Conservation (phyloP, 2,797 vertebrate species). For the Poliocrania exsul region DNA sequence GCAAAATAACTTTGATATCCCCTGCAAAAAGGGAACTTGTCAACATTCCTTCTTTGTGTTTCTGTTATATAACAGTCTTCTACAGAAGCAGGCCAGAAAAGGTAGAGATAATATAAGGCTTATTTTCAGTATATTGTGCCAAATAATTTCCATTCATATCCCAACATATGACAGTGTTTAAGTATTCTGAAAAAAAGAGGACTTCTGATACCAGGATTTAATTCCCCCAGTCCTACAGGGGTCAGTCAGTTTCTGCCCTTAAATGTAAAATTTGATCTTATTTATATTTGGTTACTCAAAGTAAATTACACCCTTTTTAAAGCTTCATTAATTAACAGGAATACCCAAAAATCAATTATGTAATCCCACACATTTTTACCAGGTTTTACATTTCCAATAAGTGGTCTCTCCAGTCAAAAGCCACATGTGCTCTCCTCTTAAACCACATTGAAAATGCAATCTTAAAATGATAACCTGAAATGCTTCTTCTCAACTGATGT, state of each 20-base stretch:
- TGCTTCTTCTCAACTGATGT: not conserved
- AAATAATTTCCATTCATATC: not conserved
- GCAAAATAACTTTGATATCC: not conserved
- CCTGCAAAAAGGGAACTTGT: not conserved
- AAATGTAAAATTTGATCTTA: not conserved
- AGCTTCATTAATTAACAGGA: not conserved
- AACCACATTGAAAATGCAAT: not conserved
- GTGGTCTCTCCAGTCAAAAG: not conserved
- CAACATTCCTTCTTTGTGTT: not conserved
- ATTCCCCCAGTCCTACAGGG: not conserved
- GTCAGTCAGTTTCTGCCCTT: not conserved
- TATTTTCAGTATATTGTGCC: not conserved
- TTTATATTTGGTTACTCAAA: not conserved
- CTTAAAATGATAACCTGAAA: constrained; percentile 1
- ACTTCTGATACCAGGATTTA: not conserved
- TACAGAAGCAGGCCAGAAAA: not conserved
- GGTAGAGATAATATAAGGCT: not conserved
- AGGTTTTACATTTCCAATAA: not conserved
- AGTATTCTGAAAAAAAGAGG: not conserved
- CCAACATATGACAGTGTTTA: not conserved
- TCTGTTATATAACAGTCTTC: not conserved
- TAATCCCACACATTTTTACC: not conserved
- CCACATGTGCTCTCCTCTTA: not conserved
- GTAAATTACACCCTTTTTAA: not conserved
- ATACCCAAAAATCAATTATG: not conserved